These are phyloP conservation scores for Chiroxiphia lanceolata DNA, from an alignment of 2,797 vertebrate genomes.

Conservation along the genomic window DNA sequence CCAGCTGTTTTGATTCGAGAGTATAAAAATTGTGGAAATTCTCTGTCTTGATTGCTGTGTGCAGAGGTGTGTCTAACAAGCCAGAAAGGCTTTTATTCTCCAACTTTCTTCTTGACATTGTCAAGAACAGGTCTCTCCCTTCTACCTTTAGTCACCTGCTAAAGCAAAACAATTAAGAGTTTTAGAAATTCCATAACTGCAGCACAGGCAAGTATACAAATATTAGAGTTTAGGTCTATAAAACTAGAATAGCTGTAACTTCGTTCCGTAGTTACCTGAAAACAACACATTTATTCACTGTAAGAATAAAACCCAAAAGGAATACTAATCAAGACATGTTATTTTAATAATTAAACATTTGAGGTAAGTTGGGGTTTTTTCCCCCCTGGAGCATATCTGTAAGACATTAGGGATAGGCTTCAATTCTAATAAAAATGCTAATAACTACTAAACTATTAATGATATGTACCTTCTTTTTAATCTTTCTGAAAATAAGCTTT, in stretches of 20 bases:
- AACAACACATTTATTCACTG: not conserved
- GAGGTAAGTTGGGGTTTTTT: accelerated
- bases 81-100: slow-evolving; percentile 85
- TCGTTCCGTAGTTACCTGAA: not conserved
- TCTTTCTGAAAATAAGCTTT: not conserved
- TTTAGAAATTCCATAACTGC: not conserved
- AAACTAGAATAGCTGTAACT: not conserved
- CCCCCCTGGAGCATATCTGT: not conserved
- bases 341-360: not conserved
- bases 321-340: not conserved
- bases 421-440: not conserved
- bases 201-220: not conserved
- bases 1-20: slow-evolving; percentile 84
- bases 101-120: slow-evolving; percentile 86
- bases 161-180: not conserved
- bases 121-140: not conserved
- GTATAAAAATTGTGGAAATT: slow-evolving; percentile 83
- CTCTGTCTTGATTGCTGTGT: slow-evolving; percentile 83
- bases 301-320: not conserved
- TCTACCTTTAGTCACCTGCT: slow-evolving; percentile 13
- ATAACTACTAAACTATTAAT: not conserved
- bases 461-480: not conserved
- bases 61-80: slow-evolving; percentile 83
- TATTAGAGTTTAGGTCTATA: not conserved
- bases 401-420: not conserved